phyloP scores from a whole-genome alignment of 2,797 vertebrate species.

The Danio aesculapii region DNA sequence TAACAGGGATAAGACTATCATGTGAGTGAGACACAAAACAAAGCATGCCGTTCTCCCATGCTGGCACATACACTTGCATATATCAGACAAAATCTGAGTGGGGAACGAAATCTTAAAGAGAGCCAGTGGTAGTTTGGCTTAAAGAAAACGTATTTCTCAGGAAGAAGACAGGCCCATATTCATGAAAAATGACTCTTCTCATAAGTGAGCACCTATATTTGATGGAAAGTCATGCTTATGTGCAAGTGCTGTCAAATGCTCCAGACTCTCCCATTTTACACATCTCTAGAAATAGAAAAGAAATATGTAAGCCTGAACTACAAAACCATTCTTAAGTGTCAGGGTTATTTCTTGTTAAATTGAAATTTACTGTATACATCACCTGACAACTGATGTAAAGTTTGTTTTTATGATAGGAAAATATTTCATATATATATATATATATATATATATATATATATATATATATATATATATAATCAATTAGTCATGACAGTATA shows the following conservation, averaged over 20 bases:
- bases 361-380: no score
- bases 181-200: not conserved
- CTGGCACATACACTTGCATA: conserved; percentile 3
- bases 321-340: no score
- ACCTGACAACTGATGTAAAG: no score
- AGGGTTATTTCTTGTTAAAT: no score
- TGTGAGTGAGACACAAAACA: conserved; percentile 4
- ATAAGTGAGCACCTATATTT: not conserved
- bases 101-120: not conserved
- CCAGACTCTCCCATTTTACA: not conserved
- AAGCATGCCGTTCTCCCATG: not conserved
- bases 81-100: not conserved
- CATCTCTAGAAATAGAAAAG: no score
- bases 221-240: not conserved
- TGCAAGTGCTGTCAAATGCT: no score
- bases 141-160: not conserved
- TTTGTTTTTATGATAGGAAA: no score
- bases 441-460: no score
- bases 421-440: no score
- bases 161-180: not conserved
- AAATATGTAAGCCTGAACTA: no score
- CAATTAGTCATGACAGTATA: no score
- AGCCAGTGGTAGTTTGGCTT: not conserved
- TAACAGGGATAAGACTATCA: conserved; percentile 12
- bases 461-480: no score